phyloP scores from a whole-genome alignment of 2,797 vertebrate species.

The Paguma larvata region DNA sequence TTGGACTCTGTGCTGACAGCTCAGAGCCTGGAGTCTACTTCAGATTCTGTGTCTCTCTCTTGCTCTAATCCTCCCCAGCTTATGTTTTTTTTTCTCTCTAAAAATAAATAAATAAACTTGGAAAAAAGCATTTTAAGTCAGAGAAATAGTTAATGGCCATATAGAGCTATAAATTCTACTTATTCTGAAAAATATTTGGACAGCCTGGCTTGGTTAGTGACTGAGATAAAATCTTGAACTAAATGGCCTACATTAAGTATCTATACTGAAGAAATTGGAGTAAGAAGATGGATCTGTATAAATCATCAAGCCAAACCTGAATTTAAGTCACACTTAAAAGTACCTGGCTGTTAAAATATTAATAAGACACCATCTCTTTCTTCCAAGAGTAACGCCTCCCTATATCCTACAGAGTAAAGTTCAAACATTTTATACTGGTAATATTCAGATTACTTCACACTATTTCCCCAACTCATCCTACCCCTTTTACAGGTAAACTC shows the following conservation, averaged over 20 bases:
- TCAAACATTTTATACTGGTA: not conserved
- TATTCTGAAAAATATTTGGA: not conserved
- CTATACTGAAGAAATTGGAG: not conserved
- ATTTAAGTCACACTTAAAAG: not conserved
- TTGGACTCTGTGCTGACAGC: too few species aligned
- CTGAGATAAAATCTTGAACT: not conserved
- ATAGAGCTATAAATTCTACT: not conserved
- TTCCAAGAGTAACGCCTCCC: not conserved
- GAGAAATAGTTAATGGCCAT: not conserved
- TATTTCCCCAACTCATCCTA: not conserved
- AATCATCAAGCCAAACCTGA: slow-evolving; percentile 16
- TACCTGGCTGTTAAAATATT: not conserved
- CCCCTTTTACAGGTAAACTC: not conserved
- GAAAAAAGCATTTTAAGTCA: not conserved
- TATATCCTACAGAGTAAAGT: not conserved
- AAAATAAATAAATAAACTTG: too few species aligned
- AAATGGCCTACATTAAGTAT: not conserved
- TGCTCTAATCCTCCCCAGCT: too few species aligned
- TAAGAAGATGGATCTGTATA: not conserved
- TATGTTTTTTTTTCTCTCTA: too few species aligned
- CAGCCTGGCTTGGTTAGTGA: not conserved
- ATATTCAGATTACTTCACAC: not conserved
- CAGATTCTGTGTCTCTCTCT: too few species aligned
- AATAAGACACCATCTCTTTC: not conserved
- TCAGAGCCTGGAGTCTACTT: too few species aligned